Percentiles rank a stretch among this genome's conserved stretches.
Evolutionary conservation across 2,888 invertebrate genomes (phyloP).

Genomic region (Lysandra coridon): DNA sequence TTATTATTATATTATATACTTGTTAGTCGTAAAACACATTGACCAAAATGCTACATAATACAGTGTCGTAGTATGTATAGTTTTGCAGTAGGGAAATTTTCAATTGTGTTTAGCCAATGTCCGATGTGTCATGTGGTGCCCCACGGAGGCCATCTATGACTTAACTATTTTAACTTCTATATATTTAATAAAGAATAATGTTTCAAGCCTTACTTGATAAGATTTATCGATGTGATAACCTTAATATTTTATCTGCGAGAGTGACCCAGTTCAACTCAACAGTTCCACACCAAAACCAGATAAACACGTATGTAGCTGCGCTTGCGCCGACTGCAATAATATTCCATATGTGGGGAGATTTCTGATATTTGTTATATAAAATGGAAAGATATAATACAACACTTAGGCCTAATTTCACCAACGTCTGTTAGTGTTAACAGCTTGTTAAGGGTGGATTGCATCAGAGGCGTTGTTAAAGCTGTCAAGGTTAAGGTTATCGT

Average conservation of each 20-base stretch:
- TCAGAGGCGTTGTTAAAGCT: too few relatives aligned
- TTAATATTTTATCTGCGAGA: conserved; percentile 37
- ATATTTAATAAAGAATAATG: not conserved
- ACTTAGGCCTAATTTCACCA: too few relatives aligned
- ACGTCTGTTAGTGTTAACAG: too few relatives aligned
- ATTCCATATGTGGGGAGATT: not conserved
- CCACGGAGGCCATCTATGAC: not conserved
- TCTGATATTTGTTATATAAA: not conserved
- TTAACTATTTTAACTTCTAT: not conserved
- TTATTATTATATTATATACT: too few relatives aligned
- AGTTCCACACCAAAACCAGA: not conserved
- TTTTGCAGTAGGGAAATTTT: too few relatives aligned
- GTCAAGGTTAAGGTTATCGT: too few relatives aligned
- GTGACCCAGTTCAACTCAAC: conserved; percentile 34
- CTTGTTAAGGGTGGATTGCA: too few relatives aligned
- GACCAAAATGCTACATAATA: too few relatives aligned
- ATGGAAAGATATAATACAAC: not conserved
- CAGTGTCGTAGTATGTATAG: too few relatives aligned
- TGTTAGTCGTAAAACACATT: too few relatives aligned
- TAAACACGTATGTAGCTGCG: not conserved
- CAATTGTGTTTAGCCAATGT: too few relatives aligned
- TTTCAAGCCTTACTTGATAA: conserved; percentile 32
- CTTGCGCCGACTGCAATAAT: not conserved
- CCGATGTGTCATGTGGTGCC: too few relatives aligned
- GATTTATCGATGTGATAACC: conserved; percentile 39